Conservation (phyloP, 2,888 invertebrate genomes). For the Drosophila subsilvestris region DNA sequence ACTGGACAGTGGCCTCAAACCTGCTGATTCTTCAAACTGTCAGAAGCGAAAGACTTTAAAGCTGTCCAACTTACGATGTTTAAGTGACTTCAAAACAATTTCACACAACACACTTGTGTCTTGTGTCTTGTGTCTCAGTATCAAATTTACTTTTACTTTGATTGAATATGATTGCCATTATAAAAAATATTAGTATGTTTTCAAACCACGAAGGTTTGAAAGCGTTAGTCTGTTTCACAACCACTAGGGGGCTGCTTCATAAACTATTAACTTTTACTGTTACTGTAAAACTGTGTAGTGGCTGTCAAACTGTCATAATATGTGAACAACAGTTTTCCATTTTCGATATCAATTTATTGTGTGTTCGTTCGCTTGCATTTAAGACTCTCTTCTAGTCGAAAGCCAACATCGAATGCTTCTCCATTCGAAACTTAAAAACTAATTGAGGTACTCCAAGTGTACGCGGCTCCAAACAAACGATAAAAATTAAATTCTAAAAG, state of each 20-base stretch:
- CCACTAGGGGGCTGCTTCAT: neutral
- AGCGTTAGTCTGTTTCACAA: neutral
- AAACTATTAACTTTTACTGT: neutral
- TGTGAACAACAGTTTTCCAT: neutral
- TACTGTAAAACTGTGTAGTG: neutral
- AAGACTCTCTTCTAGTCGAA: conserved; percentile 36
- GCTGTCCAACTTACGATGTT: neutral
- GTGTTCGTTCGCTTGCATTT: conserved; percentile 35
- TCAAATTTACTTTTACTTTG: too few relatives aligned
- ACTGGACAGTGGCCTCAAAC: neutral
- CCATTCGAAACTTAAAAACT: conserved; percentile 55
- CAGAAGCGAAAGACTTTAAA: too few relatives aligned
- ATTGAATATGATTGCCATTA: too few relatives aligned
- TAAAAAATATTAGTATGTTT: too few relatives aligned
- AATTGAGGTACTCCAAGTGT: conserved; percentile 70
- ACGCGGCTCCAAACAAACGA: conserved; percentile 55
- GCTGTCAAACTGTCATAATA: conserved; percentile 5
- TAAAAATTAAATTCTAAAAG: conserved; percentile 28
- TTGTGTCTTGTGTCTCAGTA: too few relatives aligned
- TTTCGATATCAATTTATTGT: conserved; percentile 31
- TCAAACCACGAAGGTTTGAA: too few relatives aligned
- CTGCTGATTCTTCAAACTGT: neutral
- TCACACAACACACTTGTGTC: too few relatives aligned
- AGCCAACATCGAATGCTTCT: conserved; percentile 34
- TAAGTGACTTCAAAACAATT: too few relatives aligned